Conservation (phyloP, 2,888 invertebrate genomes). For the Drosophila anomelani region DNA sequence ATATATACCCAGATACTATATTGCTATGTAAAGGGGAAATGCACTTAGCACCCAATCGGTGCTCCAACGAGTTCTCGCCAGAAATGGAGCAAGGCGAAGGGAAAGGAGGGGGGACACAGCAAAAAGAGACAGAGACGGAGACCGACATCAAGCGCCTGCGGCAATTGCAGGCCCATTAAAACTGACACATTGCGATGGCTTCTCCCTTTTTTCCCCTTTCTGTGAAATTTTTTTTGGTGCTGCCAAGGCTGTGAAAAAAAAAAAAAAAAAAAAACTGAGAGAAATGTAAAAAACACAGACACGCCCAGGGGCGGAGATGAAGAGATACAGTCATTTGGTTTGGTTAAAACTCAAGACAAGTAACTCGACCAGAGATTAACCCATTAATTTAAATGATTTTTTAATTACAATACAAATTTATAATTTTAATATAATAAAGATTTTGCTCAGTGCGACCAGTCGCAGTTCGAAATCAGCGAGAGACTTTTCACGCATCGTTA, state of each 20-base stretch:
- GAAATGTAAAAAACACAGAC: conserved; percentile 36
- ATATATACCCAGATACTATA: neutral
- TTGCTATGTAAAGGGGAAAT: conserved; percentile 10
- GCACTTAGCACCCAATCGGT: conserved; percentile 61
- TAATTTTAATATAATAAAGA: no score
- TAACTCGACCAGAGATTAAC: conserved; percentile 1
- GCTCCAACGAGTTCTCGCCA: conserved; percentile 22
- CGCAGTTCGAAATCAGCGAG: conserved; percentile 51
- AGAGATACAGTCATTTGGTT: conserved; percentile 14
- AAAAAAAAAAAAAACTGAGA: conserved; percentile 26
- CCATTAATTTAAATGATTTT: neutral
- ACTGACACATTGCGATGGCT: conserved; percentile 77
- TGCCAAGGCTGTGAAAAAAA: conserved; percentile 48
- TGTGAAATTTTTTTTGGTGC: conserved; percentile 33
- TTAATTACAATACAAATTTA: no score
- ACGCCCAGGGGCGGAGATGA: conserved; percentile 19
- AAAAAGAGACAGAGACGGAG: conserved; percentile 10
- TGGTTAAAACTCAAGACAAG: conserved; percentile 15
- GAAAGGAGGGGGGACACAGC: neutral
- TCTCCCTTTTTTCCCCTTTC: conserved; percentile 21
- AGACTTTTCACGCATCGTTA: conserved; percentile 80
- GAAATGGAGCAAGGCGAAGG: neutral
- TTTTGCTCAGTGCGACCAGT: conserved; percentile 5
- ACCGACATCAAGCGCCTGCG: conserved; percentile 61
- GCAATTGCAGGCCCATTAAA: conserved; percentile 76